Conservation (phyloP, 2,888 invertebrate species). For the Epiperipatus broadwayi region DNA sequence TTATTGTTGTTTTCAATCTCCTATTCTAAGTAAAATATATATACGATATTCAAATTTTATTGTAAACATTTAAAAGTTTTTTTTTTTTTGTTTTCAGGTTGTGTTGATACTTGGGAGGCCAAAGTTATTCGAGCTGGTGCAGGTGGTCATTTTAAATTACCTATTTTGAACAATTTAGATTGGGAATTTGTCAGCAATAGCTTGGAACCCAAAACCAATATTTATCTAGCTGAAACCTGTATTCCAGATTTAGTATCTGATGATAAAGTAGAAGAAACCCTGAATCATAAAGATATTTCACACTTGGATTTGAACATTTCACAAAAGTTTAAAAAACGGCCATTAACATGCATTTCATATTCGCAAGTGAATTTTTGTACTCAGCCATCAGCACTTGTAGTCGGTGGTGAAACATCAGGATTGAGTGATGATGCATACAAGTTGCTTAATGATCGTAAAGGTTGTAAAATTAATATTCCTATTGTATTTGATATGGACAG, state of each 20-base stretch:
- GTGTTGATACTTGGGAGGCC: conserved; percentile 70
- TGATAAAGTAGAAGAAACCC: neutral
- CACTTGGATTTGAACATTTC: too few relatives aligned
- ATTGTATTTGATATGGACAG: conserved; percentile 56
- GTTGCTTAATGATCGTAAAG: conserved; percentile 39
- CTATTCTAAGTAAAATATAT: neutral
- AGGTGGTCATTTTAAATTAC: conserved; percentile 64
- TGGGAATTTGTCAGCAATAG: conserved; percentile 42
- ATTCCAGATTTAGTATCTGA: neutral
- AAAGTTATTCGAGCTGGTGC: conserved; percentile 66
- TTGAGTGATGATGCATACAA: conserved; percentile 49
- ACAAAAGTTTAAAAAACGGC: too few relatives aligned
- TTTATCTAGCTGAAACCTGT: conserved; percentile 31
- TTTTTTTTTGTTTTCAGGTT: conserved; percentile 38
- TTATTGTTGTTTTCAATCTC: conserved; percentile 1
- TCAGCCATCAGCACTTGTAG: conserved; percentile 36
- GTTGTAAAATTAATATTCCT: conserved; percentile 54
- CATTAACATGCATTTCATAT: neutral
- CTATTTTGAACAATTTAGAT: conserved; percentile 41
- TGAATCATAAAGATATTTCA: neutral
- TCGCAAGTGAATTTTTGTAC: conserved; percentile 18
- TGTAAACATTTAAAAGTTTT: conserved; percentile 15
- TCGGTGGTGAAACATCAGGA: conserved; percentile 77
- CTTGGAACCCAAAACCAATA: conserved; percentile 34
- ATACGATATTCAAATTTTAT: neutral